These are phyloP conservation scores for Heliocidaris tuberculata DNA, from an alignment of 35 echinoderm and acorn worm species.

Conservation along the genomic window DNA sequence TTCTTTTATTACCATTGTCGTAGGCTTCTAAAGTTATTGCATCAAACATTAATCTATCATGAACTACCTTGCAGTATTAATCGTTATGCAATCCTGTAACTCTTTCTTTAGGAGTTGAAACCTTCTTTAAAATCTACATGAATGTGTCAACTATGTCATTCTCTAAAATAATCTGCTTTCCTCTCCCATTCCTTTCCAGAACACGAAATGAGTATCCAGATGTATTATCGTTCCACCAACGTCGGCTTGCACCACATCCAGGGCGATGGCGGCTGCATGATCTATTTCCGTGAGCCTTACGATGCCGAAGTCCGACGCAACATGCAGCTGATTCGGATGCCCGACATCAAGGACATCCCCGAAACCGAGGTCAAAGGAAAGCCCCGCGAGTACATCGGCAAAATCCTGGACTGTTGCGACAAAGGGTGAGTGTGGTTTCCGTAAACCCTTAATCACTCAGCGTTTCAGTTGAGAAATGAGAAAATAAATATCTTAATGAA, in stretches of 20 bases:
- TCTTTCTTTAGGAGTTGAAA: no score
- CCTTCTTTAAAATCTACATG: no score
- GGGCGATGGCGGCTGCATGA: conserved; percentile 44
- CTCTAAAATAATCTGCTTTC: not conserved
- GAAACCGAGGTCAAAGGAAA: conserved; percentile 36
- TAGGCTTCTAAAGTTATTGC: no score
- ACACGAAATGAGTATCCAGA: conserved; percentile 62
- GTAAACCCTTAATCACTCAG: not conserved
- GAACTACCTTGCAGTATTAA: no score
- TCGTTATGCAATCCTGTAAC: no score
- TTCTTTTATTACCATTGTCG: no score
- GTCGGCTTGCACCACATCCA: conserved; percentile 49
- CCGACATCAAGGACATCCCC: conserved; percentile 50
- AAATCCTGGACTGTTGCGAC: conserved; percentile 57
- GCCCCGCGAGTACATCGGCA: conserved; percentile 29
- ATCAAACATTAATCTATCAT: no score
- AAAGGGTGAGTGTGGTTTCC: conserved; percentile 51
- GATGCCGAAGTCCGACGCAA: conserved; percentile 42
- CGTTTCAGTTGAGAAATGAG: not conserved
- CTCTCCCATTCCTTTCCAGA: conserved; percentile 14
- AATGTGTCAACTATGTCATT: no score
- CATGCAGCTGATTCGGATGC: conserved; percentile 61
- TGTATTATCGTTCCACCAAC: conserved; percentile 59
- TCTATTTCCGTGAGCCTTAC: conserved; percentile 59
- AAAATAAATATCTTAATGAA: not conserved